Base-by-base conservation (phyloP, 2,888 invertebrate genomes). In the Megalurothrips usitatus region DNA sequence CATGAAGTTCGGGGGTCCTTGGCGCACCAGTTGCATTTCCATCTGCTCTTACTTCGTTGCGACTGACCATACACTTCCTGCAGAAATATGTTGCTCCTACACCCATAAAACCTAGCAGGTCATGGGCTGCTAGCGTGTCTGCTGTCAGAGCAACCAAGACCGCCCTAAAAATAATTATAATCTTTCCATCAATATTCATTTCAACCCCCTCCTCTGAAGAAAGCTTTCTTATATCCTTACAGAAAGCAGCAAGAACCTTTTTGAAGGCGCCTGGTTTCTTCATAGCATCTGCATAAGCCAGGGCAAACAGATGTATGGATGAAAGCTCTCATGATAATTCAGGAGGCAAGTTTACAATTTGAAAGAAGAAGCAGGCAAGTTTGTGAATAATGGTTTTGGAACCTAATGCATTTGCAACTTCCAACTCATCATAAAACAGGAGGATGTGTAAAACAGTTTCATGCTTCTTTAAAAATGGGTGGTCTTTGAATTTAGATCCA, bases 341-440 rank as follows among this genome's bases (percentile, higher is more conserved):
- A 2, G 63, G 19, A 63, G 63, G 63, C 17, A 11, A 6, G 2
- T 63, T 63, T 4, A 63, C 1, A n/a, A 63, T 11, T 63, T 63
- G 63, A n/a, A 63, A 63, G n/a, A 63, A 63, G 6, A 63, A 63
- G 19, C 14, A 17, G 19, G 58, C 58, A n/a, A 63, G n/a, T 19
- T 63, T 63, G 63, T 63, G 63, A n/a, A 63, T 63, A 1, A 63
- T 63, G n/a, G 63, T 63, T 12, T 63, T 63, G n/a, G 63, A 63
- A 12, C 63, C 63, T n/a, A 63, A 6, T 2, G 63, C 1, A 6
- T 63, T 63, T 1, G 63, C 63, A 2, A 12, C n/a, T 19, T 63
- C 63, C 9, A n/a, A n/a, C n/a, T n/a, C n/a, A n/a, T n/a, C n/a
- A n/a, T n/a, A n/a, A n/a, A n/a, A n/a, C n/a, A n/a, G n/a, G 63